Evolutionary conservation across 2,888 invertebrate genomes (phyloP).

Genomic region (Dicycla oo): DNA sequence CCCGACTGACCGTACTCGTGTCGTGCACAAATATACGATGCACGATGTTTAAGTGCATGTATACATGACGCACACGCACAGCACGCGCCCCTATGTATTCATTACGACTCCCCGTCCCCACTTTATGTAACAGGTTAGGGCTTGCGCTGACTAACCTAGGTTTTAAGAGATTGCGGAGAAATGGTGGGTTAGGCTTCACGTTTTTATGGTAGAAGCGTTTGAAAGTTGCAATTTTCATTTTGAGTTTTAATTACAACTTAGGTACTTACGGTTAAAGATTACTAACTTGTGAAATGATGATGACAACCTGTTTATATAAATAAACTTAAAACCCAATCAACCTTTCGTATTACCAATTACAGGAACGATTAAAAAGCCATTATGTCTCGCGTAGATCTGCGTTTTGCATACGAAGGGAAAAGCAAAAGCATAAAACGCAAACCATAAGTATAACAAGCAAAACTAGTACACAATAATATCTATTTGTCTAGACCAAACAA

Average conservation of each 20-base stretch:
- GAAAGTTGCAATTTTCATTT: neutral
- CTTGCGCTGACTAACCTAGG: conserved; percentile 64
- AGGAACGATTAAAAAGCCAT: no score
- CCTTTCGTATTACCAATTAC: no score
- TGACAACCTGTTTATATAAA: neutral
- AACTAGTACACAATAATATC: neutral
- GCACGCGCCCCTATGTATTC: conserved; percentile 76
- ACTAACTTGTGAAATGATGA: neutral
- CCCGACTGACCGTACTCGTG: conserved; percentile 78
- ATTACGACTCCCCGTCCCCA: conserved; percentile 72
- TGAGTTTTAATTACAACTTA: neutral
- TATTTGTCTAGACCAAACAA: conserved; percentile 43
- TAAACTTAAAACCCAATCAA: neutral
- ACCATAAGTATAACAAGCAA: neutral
- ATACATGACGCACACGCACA: conserved; percentile 70
- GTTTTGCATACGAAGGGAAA: no score
- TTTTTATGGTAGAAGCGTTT: conserved; percentile 38
- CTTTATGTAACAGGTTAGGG: conserved; percentile 76
- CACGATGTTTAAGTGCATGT: conserved; percentile 52
- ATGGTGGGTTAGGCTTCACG: conserved; percentile 26
- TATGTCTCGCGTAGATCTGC: no score
- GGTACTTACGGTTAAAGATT: no score
- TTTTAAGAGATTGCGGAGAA: conserved; percentile 44
- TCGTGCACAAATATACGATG: conserved; percentile 63
- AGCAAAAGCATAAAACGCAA: conserved; percentile 13